Percentiles rank a stretch among this genome's conserved stretches.
phyloP scores from a whole-genome alignment of 2,113 vertebrate genomes.

The Thryonomys swinderianus region DNA sequence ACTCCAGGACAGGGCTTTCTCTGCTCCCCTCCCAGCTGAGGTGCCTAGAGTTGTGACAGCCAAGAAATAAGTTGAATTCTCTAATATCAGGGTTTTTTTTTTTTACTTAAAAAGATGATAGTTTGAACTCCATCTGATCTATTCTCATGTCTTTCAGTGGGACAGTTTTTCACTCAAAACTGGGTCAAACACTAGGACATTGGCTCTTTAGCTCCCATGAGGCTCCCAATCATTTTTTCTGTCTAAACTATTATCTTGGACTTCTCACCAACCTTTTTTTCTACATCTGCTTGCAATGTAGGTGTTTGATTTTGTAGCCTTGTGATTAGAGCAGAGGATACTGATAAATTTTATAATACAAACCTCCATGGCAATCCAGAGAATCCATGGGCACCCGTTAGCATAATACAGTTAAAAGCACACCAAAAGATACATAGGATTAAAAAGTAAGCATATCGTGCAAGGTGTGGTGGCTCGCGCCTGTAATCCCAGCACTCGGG shows the following conservation, averaged over 20 bases:
- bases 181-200: neutral
- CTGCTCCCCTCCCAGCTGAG: neutral
- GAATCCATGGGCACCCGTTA: neutral
- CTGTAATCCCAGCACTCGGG: too few species aligned
- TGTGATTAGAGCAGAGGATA: neutral
- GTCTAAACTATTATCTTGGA: neutral
- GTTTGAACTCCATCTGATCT: neutral
- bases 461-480: too few species aligned
- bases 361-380: neutral
- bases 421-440: neutral
- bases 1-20: too few species aligned
- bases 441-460: neutral
- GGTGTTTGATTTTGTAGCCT: conserved; percentile 13
- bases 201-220: neutral
- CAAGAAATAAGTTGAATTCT: neutral
- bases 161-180: neutral
- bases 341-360: neutral
- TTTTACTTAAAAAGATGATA: neutral
- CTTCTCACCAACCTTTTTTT: neutral
- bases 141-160: neutral
- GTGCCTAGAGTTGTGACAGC: neutral
- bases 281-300: neutral
- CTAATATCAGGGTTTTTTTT: neutral
- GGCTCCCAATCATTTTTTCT: neutral
- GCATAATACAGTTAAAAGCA: neutral